A percentile compares a stretch with the other conserved stretches of the same genome.
phyloP scores from a whole-genome alignment of 2,888 invertebrate genomes.

The Megamerina dolium region DNA sequence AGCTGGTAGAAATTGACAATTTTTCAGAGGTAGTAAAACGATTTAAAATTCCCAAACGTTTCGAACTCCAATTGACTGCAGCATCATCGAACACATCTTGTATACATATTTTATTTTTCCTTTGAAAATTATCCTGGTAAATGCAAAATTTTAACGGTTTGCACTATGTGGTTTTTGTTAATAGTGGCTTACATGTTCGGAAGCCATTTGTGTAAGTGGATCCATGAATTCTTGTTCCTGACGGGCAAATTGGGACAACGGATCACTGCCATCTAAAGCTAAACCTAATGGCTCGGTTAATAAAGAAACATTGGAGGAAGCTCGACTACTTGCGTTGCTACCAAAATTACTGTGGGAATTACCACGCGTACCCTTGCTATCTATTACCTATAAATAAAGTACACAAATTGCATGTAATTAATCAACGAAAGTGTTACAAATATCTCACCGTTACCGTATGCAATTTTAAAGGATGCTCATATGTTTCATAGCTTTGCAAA shows the following conservation, averaged over 20 bases:
- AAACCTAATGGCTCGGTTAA: slow-evolving; percentile 51
- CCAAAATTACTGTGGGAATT: slow-evolving; percentile 40
- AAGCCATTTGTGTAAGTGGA: slow-evolving; percentile 60
- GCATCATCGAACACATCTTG: slow-evolving; percentile 43
- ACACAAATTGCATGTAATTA: too few relatives aligned
- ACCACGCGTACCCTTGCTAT: slow-evolving; percentile 51
- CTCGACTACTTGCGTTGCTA: slow-evolving; percentile 52
- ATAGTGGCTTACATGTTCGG: slow-evolving; percentile 35
- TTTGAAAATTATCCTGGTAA: slow-evolving; percentile 33
- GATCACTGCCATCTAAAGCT: slow-evolving; percentile 66
- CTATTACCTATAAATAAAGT: slow-evolving; percentile 49
- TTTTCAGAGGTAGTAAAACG: slow-evolving; percentile 93
- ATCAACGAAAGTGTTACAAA: background rate
- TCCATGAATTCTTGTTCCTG: slow-evolving; percentile 55
- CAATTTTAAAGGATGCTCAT: slow-evolving; percentile 58
- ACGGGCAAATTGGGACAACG: slow-evolving; percentile 64
- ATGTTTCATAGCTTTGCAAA: slow-evolving; percentile 35
- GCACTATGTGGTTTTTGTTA: background rate
- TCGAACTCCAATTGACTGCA: slow-evolving; percentile 67
- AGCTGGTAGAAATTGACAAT: slow-evolving; percentile 83
- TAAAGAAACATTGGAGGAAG: slow-evolving; percentile 52
- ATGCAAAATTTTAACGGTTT: background rate
- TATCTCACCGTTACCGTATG: slow-evolving; percentile 48
- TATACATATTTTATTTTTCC: slow-evolving; percentile 23
- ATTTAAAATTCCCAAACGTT: slow-evolving; percentile 71